phyloP scores from a whole-genome alignment of 2,888 invertebrate genomes.

The Volucella inanis region DNA sequence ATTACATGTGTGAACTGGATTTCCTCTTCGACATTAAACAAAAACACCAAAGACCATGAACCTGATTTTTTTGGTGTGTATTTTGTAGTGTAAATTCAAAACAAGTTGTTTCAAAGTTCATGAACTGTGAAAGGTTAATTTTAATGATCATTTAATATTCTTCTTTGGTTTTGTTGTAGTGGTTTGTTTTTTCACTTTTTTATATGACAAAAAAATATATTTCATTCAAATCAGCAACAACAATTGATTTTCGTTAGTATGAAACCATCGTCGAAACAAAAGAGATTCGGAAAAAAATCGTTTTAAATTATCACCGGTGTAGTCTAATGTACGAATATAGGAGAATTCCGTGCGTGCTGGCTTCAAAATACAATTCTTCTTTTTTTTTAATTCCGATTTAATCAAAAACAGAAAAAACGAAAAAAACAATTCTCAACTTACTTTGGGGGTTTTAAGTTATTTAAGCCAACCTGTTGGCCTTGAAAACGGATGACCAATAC shows the following conservation, averaged over 20 bases:
- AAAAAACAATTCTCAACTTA: conserved; percentile 39
- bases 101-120: conserved; percentile 59
- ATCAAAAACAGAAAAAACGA: background rate
- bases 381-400: no score
- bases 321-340: conserved; percentile 5
- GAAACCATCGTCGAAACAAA: conserved; percentile 29
- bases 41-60: conserved; percentile 44
- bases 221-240: conserved; percentile 49
- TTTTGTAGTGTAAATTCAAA: conserved; percentile 31
- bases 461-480: conserved; percentile 69
- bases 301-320: conserved; percentile 47
- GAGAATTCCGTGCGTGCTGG: conserved; percentile 39
- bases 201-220: conserved; percentile 19
- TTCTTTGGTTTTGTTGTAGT: conserved; percentile 12
- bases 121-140: conserved; percentile 64
- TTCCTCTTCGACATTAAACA: conserved; percentile 38
- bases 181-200: background rate
- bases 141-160: conserved; percentile 56
- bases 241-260: conserved; percentile 19
- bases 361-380: background rate
- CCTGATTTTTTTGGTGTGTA: conserved; percentile 13
- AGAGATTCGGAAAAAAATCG: conserved; percentile 41
- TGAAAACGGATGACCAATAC: conserved; percentile 64
- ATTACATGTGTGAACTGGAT: conserved; percentile 2
- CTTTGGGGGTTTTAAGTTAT: conserved; percentile 49